Percentiles rank a stretch among this genome's conserved stretches.
Evolutionary conservation across 92 coral and sea anemone genomes (phyloP).

Genomic region (Porites evermanni): DNA sequence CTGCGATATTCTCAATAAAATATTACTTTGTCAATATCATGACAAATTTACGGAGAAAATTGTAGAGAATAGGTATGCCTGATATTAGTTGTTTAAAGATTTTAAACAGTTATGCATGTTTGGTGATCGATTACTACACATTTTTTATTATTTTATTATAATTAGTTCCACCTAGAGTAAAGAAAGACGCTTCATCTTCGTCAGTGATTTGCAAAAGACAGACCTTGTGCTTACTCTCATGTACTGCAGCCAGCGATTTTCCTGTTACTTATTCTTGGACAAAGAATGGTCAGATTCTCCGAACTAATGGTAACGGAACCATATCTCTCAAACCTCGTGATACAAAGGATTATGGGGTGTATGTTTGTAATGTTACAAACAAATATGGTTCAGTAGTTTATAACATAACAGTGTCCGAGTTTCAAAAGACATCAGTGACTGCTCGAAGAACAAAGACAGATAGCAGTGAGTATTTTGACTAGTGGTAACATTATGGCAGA

Average conservation of each 20-base stretch:
- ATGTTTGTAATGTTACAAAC: slow-evolving; percentile 9
- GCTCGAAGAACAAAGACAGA: too few species aligned
- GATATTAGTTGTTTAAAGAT: too few species aligned
- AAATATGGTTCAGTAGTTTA: neutral
- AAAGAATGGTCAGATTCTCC: neutral
- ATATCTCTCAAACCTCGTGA: neutral
- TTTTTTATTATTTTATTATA: neutral
- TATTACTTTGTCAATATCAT: too few species aligned
- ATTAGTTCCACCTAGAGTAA: neutral
- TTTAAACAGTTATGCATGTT: too few species aligned
- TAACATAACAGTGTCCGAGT: neutral
- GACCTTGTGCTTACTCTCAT: neutral
- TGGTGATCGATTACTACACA: too few species aligned
- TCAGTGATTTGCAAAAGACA: neutral
- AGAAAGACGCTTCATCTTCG: neutral
- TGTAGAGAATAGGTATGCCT: too few species aligned
- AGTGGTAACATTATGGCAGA: too few species aligned
- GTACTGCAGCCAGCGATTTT: neutral
- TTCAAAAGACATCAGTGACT: too few species aligned
- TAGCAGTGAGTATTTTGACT: too few species aligned
- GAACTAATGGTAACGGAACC: neutral
- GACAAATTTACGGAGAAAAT: too few species aligned
- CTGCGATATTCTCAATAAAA: too few species aligned
- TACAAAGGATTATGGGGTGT: slow-evolving; percentile 10
- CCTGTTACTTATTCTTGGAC: slow-evolving; percentile 18